A percentile compares a stretch with the other conserved stretches of the same genome.
Conservation (phyloP, 1,140 invertebrate genomes). For the Atta texana region DNA sequence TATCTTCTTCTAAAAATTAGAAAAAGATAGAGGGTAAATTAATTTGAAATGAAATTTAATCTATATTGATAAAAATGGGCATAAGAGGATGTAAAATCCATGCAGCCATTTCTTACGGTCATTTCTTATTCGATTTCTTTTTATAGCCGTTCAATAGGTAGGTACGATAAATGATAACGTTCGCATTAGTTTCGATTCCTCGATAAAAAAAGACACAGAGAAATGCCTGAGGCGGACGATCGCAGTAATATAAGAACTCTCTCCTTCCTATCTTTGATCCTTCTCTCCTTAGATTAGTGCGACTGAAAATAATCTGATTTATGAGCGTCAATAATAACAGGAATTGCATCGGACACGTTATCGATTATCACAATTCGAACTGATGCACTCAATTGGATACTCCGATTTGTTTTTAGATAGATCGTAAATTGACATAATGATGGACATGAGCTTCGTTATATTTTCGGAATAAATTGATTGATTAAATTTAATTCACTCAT, state of each 20-base stretch:
- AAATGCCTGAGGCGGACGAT: background rate
- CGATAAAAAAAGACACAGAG: background rate
- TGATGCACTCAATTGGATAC: background rate
- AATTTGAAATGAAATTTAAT: no score
- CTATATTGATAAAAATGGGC: no score
- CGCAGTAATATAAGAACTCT: background rate
- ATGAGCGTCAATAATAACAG: background rate
- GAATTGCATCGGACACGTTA: constrained; percentile 20
- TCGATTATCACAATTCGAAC: constrained; percentile 35
- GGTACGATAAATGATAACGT: constrained; percentile 22
- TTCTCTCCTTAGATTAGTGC: background rate
- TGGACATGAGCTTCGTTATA: background rate
- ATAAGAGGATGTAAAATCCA: constrained; percentile 6
- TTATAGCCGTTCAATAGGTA: constrained; percentile 1
- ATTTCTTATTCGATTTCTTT: constrained; percentile 30
- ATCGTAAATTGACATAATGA: constrained; percentile 12
- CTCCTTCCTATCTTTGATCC: background rate
- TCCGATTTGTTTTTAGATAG: background rate
- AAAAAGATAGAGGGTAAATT: no score
- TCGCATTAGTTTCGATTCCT: background rate
- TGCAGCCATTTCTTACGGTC: constrained; percentile 8
- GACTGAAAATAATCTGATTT: constrained; percentile 28
- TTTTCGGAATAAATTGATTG: background rate
- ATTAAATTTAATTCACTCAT: background rate
- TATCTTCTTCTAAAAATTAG: no score